A percentile compares a stretch with the other conserved stretches of the same genome.
Conservation (phyloP, 2,888 invertebrate genomes). For the Monochamus alternatus region DNA sequence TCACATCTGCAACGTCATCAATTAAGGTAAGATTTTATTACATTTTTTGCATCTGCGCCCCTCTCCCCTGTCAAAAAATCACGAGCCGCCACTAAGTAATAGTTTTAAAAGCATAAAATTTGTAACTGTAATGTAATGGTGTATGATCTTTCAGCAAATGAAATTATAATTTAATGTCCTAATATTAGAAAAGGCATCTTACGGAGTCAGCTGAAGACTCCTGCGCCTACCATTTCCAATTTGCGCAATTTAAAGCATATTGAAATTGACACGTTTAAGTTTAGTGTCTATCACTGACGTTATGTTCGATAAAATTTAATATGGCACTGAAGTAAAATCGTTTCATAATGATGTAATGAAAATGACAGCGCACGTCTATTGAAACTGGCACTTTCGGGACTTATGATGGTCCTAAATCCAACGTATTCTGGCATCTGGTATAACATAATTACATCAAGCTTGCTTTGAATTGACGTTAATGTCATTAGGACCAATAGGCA, state of each 20-base stretch:
- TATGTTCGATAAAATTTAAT: constrained; percentile 57
- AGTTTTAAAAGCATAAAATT: no score
- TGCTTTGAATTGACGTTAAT: constrained; percentile 55
- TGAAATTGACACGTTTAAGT: constrained; percentile 38
- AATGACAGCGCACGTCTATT: constrained; percentile 54
- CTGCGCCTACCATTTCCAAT: constrained; percentile 24
- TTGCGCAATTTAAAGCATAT: constrained; percentile 32
- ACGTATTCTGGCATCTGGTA: constrained; percentile 55
- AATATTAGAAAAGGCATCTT: constrained; percentile 9
- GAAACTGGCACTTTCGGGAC: constrained; percentile 37
- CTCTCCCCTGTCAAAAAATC: no score
- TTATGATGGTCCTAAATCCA: constrained; percentile 56
- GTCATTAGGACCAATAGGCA: constrained; percentile 62
- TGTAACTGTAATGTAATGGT: not conserved
- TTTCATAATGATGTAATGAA: constrained; percentile 55
- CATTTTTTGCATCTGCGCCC: no score
- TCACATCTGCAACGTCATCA: no score
- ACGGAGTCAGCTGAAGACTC: constrained; percentile 11
- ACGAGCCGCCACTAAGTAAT: no score
- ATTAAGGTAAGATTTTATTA: no score
- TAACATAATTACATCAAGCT: constrained; percentile 56
- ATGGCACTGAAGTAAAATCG: constrained; percentile 56
- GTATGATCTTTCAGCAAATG: not conserved
- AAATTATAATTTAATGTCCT: constrained; percentile 5
- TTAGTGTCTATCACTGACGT: constrained; percentile 36